Percentiles rank a stretch among this genome's conserved stretches.
Conservation (phyloP, 2,797 vertebrate species). For the Falco concolor region DNA sequence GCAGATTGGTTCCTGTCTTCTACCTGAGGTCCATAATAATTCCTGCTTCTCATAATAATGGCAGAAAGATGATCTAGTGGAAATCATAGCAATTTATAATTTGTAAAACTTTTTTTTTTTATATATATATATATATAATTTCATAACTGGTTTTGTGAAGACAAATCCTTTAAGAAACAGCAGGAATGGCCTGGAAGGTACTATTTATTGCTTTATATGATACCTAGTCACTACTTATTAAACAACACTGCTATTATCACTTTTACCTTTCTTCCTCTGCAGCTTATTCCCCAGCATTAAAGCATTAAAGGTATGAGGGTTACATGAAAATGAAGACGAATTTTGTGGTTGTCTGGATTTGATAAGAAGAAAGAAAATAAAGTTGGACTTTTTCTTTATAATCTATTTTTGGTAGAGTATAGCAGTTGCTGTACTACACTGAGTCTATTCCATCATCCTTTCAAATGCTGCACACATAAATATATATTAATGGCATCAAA, state of each 20-base stretch:
- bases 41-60: background rate
- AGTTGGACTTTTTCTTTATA: background rate
- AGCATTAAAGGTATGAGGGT: background rate
- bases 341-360: background rate
- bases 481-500: background rate
- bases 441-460: background rate
- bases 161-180: background rate
- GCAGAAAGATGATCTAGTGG: background rate
- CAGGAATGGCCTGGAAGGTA: background rate
- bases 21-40: background rate
- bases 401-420: background rate
- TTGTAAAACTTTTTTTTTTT: background rate
- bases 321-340: background rate
- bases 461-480: background rate
- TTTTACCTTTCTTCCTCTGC: background rate
- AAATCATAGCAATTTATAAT: background rate
- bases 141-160: background rate
- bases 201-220: conserved; percentile 10
- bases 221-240: background rate
- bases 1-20: background rate
- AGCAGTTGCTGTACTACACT: background rate
- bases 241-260: background rate
- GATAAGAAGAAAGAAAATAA: background rate
- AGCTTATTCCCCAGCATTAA: background rate
- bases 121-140: no score